A percentile compares a stretch with the other conserved stretches of the same genome.
Conservation (phyloP, 2,113 vertebrate species). For the Phrynosoma platyrhinos region DNA sequence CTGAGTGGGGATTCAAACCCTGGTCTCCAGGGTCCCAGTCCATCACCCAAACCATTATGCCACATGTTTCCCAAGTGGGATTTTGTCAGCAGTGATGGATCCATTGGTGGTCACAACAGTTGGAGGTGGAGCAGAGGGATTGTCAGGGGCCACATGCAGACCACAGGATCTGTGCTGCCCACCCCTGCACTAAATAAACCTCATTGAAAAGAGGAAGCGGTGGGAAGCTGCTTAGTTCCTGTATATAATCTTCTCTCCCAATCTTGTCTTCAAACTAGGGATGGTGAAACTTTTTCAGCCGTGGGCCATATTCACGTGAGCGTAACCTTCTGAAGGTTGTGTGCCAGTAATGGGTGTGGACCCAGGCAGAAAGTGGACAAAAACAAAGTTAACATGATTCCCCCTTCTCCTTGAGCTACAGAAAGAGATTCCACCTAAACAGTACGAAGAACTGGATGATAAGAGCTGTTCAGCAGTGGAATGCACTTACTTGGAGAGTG, state of each 20-base stretch:
- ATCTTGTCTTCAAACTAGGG: not conserved
- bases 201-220: not conserved
- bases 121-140: no score
- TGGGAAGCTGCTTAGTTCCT: not conserved
- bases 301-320: not conserved
- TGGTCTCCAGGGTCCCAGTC: no score
- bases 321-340: not conserved
- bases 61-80: no score
- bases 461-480: no score
- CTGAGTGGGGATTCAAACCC: no score
- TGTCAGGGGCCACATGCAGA: no score
- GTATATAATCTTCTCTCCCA: not conserved
- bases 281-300: not conserved
- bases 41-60: no score
- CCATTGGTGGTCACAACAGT: not conserved
- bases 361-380: not conserved
- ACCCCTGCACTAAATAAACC: not conserved
- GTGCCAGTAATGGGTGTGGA: not conserved
- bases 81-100: no score
- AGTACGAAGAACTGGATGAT: not conserved
- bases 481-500: no score
- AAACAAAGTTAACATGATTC: not conserved
- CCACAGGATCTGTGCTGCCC: no score
- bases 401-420: not conserved
- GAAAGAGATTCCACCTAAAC: not conserved